Conservation (phyloP, 92 coral and sea anemone genomes). For the Chrysogorgia sp. region DNA sequence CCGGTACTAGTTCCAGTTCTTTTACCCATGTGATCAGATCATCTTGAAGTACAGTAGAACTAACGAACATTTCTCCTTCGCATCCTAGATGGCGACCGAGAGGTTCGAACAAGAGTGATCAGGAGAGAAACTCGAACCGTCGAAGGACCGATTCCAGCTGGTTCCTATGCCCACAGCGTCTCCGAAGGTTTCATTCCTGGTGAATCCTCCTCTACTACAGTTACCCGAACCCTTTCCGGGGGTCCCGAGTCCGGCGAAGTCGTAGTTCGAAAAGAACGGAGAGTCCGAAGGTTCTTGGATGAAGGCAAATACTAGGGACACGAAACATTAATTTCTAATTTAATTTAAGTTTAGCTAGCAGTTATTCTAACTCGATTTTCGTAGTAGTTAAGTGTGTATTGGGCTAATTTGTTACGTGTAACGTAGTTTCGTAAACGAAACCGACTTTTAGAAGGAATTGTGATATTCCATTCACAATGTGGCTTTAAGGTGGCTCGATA, state of each 20-base stretch:
- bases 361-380: neutral
- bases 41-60: too few species aligned
- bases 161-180: conserved; percentile 25
- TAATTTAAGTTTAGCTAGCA: neutral
- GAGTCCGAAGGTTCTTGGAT: conserved; percentile 41
- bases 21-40: too few species aligned
- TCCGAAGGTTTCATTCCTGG: conserved; percentile 38
- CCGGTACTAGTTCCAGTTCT: too few species aligned
- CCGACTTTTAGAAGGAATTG: too few species aligned
- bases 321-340: neutral
- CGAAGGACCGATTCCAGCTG: conserved; percentile 10
- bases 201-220: conserved; percentile 19
- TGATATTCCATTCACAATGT: too few species aligned
- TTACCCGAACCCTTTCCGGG: conserved; percentile 37
- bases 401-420: too few species aligned
- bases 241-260: conserved; percentile 41
- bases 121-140: conserved; percentile 38
- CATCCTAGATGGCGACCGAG: conserved; percentile 23
- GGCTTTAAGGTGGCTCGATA: too few species aligned
- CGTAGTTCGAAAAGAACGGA: conserved; percentile 35
- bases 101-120: conserved; percentile 38
- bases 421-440: too few species aligned
- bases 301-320: conserved; percentile 36
- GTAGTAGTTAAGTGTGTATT: too few species aligned
- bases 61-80: neutral